A percentile compares a stretch with the other conserved stretches of the same genome.
phyloP scores from a whole-genome alignment of 2,888 invertebrate species.

The Meganola albula region DNA sequence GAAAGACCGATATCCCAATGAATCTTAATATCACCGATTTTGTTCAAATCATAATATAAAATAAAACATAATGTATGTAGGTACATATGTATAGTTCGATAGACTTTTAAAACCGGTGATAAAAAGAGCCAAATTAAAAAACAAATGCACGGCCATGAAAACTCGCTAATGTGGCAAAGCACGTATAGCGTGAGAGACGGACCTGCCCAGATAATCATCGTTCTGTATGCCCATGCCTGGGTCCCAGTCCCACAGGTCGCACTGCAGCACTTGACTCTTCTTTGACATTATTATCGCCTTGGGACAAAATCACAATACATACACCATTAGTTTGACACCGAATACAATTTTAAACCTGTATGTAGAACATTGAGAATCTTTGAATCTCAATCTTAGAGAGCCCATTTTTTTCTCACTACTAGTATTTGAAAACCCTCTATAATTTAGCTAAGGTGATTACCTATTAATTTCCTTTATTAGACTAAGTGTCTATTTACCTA shows the following conservation, averaged over 20 bases:
- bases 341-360: too few relatives aligned
- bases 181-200: conserved; percentile 53
- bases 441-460: too few relatives aligned
- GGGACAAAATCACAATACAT: conserved; percentile 59
- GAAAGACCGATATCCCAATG: conserved; percentile 28
- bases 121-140: conserved; percentile 16
- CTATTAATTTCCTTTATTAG: too few relatives aligned
- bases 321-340: conserved; percentile 36
- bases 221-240: conserved; percentile 86
- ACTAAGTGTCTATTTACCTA: too few relatives aligned
- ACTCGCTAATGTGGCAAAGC: conserved; percentile 38
- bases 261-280: conserved; percentile 84
- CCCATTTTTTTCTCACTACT: too few relatives aligned
- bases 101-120: not conserved
- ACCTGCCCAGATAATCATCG: conserved; percentile 93
- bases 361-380: too few relatives aligned
- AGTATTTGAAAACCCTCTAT: too few relatives aligned
- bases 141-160: conserved; percentile 38
- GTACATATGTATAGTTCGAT: too few relatives aligned
- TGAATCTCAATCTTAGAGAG: too few relatives aligned
- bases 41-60: conserved; percentile 1
- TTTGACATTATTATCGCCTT: conserved; percentile 87
- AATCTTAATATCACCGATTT: conserved; percentile 41
- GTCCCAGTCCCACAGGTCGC: conserved; percentile 91
- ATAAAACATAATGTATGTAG: too few relatives aligned